These are phyloP conservation scores for Sturnus vulgaris DNA, from an alignment of 2,113 vertebrate species.

Conservation along the genomic window DNA sequence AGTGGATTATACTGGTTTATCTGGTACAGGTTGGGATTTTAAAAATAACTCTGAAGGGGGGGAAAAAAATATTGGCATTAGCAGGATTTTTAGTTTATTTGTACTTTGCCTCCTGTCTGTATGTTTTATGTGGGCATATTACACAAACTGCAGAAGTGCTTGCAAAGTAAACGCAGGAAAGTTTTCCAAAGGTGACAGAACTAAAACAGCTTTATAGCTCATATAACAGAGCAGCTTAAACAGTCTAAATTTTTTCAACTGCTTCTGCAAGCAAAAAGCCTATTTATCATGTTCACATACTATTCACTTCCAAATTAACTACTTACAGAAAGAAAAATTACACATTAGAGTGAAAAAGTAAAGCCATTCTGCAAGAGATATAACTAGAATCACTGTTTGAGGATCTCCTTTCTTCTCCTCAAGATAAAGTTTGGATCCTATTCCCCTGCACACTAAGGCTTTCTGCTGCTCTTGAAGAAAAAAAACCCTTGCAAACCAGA, in stretches of 20 bases:
- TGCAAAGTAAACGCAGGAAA: slow-evolving; percentile 3
- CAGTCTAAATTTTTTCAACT: not conserved
- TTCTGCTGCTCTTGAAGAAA: not conserved
- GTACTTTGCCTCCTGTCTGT: not conserved
- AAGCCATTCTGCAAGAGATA: not conserved
- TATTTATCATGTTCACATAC: not conserved
- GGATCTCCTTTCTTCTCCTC: not conserved
- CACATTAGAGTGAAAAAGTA: not conserved
- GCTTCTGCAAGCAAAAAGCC: not conserved
- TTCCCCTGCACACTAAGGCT: not conserved
- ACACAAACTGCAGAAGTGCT: not conserved
- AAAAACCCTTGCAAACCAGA: not conserved
- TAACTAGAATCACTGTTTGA: not conserved
- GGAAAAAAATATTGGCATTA: not conserved
- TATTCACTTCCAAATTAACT: not conserved
- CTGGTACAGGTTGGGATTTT: not conserved
- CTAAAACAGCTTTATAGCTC: not conserved
- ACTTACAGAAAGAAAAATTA: not conserved
- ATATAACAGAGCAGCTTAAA: not conserved
- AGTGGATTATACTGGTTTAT: not conserved
- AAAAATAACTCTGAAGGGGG: not conserved
- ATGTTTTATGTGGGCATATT: not conserved
- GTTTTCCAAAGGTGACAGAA: not conserved
- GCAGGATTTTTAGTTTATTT: not conserved
- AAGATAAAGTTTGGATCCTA: not conserved